phyloP scores from a whole-genome alignment of 2,888 invertebrate species.

The Sinelater perroti region DNA sequence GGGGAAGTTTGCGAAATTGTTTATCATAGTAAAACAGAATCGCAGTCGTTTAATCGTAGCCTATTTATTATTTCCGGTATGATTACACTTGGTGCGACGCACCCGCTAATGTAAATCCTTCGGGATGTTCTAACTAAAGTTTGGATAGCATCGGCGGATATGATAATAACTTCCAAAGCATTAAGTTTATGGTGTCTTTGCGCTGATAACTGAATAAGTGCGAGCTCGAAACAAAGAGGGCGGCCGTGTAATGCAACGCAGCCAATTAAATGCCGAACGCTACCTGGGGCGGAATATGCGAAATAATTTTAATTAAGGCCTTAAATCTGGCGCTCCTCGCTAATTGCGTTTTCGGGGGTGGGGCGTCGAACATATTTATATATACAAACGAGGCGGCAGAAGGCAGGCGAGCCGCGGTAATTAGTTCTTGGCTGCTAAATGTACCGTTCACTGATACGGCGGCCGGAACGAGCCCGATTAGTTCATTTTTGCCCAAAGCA shows the following conservation, averaged over 20 bases:
- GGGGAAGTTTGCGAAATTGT: too few species aligned
- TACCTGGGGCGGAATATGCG: too few species aligned
- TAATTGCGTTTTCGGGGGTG: background rate
- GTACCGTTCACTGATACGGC: conserved; percentile 14
- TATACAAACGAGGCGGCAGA: background rate
- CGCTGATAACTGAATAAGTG: background rate
- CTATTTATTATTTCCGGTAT: too few species aligned
- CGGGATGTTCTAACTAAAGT: background rate
- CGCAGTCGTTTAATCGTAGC: too few species aligned
- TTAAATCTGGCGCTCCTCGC: background rate
- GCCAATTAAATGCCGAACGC: too few species aligned
- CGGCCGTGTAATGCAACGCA: too few species aligned
- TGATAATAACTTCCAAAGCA: conserved; percentile 4
- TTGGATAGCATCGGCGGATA: background rate
- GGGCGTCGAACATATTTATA: background rate
- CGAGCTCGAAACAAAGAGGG: background rate
- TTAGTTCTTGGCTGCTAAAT: conserved; percentile 14
- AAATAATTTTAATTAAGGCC: conserved; percentile 5
- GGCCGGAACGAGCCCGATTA: conserved; percentile 1
- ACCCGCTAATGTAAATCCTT: too few species aligned
- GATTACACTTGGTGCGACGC: too few species aligned
- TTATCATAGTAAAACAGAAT: too few species aligned
- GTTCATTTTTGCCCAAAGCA: conserved; percentile 12
- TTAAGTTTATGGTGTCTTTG: conserved; percentile 1
- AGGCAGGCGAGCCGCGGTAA: conserved; percentile 1